Base-by-base conservation (phyloP, 2,797 vertebrate genomes). In the Melanogrammus aeglefinus region DNA sequence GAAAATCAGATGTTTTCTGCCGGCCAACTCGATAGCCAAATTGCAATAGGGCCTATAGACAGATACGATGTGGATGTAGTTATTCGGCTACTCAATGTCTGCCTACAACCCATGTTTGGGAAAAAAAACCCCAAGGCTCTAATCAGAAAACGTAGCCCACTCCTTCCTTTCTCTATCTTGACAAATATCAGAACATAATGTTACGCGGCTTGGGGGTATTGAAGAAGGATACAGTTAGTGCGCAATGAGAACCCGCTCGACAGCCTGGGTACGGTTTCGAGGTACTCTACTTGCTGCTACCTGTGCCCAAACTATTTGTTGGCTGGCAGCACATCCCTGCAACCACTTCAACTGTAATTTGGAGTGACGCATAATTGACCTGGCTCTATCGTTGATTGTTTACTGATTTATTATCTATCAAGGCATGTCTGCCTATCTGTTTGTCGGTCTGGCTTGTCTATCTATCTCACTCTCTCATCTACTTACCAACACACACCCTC, bases 1-100 rank as follows among this genome's bases (percentile, higher is more conserved):
- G 85, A 29, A 83, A 89, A 82, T 92, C 91, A 94, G 91, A 93
- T 94, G 92, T 93, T 89, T 83, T 29, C 47, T 57, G 47, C 47
- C 3, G 18, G 47, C 47, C 47, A 57, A 44, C 41, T 44, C 10
- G 41, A 14, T 44, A 44, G 41, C 41, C 13, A 12, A 44, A 44
- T 14, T 4, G 41, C 36, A 33, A 3, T 33, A 31, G 29, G 29
- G n/a, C n/a, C 6, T 38, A 39, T 57, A 21, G 47, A 57, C 47
- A 44, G 47, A 57, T 18, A 21, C 21, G 6, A 57, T 57, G 47
- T 57, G 4, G 18, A 7, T 57, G 47, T 57, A 57, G 10, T 57
- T 57, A 57, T 57, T 57, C 47, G 41, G 14, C 18, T 57, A 57
- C 18, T 18, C 18, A 6, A 21, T n/a, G 47, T 57, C 47, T 57